These are phyloP conservation scores for Sycophila texana DNA, from an alignment of 2,888 invertebrate genomes.

Conservation along the genomic window DNA sequence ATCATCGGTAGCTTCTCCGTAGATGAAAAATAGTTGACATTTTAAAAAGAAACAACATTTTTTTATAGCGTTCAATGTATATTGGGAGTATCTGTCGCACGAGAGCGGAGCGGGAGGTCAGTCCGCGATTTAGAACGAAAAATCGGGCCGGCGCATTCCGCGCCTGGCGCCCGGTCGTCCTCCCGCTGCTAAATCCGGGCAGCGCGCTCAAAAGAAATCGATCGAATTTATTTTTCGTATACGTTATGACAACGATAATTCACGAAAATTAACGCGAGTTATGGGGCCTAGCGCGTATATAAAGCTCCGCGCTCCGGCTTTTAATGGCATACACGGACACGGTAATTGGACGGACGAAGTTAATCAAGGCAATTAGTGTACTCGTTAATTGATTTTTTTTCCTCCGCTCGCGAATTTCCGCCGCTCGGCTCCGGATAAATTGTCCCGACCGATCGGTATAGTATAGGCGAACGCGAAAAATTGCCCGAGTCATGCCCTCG, in stretches of 20 bases:
- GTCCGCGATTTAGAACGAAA: constrained; percentile 36
- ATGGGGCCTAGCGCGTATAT: not conserved
- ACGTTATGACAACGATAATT: constrained; percentile 33
- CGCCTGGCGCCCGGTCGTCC: constrained; percentile 49
- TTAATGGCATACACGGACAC: constrained; percentile 1
- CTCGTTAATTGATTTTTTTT: constrained; percentile 30
- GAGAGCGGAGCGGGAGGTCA: constrained; percentile 21
- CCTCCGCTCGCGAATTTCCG: constrained; percentile 29
- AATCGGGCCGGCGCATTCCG: constrained; percentile 56
- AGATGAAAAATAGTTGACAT: too few relatives aligned
- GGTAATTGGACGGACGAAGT: constrained; percentile 32
- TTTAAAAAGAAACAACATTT: too few relatives aligned
- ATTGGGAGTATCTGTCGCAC: too few relatives aligned
- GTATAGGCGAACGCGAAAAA: too few relatives aligned
- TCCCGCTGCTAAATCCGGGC: not conserved
- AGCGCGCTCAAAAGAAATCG: not conserved
- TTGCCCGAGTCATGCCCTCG: too few relatives aligned
- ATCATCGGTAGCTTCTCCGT: too few relatives aligned
- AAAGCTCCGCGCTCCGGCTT: not conserved
- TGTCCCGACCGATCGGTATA: too few relatives aligned
- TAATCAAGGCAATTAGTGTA: constrained; percentile 30
- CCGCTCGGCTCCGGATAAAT: too few relatives aligned
- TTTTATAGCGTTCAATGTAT: too few relatives aligned
- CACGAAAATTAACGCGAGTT: constrained; percentile 33
- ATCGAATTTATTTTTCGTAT: constrained; percentile 22